Percentiles rank a stretch among this genome's conserved stretches.
Conservation (phyloP, 2,888 invertebrate genomes). For the Caradrina kadenii region DNA sequence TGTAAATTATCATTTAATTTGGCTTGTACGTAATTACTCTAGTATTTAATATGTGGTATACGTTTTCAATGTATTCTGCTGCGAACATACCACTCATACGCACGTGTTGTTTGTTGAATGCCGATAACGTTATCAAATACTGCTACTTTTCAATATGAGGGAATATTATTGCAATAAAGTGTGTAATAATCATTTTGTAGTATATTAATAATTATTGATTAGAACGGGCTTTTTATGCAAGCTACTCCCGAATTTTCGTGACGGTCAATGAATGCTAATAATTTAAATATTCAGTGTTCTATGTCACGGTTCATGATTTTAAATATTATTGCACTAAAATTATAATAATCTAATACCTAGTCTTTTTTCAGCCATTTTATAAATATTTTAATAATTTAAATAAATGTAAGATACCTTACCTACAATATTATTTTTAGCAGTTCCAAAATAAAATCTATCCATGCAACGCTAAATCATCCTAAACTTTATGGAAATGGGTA, state of each 20-base stretch:
- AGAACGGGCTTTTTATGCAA: slow-evolving; percentile 17
- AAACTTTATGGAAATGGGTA: slow-evolving; percentile 70
- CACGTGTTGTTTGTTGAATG: slow-evolving; percentile 43
- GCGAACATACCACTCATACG: slow-evolving; percentile 43
- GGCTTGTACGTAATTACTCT: slow-evolving; percentile 46
- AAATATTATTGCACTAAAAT: slow-evolving; percentile 1
- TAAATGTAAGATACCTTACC: not conserved
- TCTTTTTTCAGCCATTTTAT: not conserved
- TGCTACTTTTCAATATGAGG: slow-evolving; percentile 28
- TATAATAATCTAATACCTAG: not conserved
- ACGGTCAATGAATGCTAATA: slow-evolving; percentile 12
- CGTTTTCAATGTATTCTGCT: slow-evolving; percentile 36
- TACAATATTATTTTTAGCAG: not conserved
- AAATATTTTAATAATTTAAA: not conserved
- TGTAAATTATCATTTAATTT: slow-evolving; percentile 53
- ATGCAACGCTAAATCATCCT: slow-evolving; percentile 34
- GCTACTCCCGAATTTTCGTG: slow-evolving; percentile 16
- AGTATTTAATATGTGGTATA: slow-evolving; percentile 24
- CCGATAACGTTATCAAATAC: slow-evolving; percentile 47
- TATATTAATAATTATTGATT: slow-evolving; percentile 15
- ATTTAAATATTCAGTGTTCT: not conserved
- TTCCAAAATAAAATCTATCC: slow-evolving; percentile 27
- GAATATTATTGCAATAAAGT: slow-evolving; percentile 14
- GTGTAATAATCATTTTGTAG: not conserved
- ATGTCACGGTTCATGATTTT: not conserved